Evolutionary conservation across 2,888 invertebrate genomes (phyloP), one percentile per base, ranked within the genome.

Genomic region (Caenorhabditis sp.): DNA sequence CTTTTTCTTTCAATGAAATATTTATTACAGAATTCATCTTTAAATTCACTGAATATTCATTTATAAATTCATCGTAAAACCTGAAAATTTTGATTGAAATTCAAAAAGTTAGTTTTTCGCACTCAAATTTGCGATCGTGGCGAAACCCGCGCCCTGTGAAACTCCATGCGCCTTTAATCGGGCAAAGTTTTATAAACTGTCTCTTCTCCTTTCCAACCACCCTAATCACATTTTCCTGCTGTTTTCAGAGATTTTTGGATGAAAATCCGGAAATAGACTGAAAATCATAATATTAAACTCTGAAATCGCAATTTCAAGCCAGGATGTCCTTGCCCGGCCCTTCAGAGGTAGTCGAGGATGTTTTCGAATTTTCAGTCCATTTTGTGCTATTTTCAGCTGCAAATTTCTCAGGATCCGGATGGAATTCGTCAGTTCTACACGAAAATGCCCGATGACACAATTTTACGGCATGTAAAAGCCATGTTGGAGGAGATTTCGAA

Each of bases 131-230:
- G 49, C 26, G n/a, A n/a, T n/a, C 64, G 64, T 12, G 26, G 26
- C 47, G 47, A 47, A 47, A 64, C 64, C 47, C 47, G 6, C 19
- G 8, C 28, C 47, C 2, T 5, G 10, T 1, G 12, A 31, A 64
- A 47, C 7, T 2, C 19, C 2, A 47, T 64, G 64, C 47, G 64
- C 64, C 64, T 64, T 64, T 64, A 64, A 54, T 54, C 54, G 12
- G 12, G 24, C 24, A 26, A 22, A 54, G 26, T 54, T 54, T 54
- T 26, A 10, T 2, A 26, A 19, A 47, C 47, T 47, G n/a, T n/a
- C n/a, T 7, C 47, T 47, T 19, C 47, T 26, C 26, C 10, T 54
- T 54, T 54, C 14, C 14, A 14, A 14, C 24, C 12, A 26, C 22
- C 14, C 7, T 2, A 10, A 26, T 26, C 54, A 5, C 12, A 8